phyloP scores from a whole-genome alignment of 2,113 vertebrate genomes.

The Dermatemys mawii region DNA sequence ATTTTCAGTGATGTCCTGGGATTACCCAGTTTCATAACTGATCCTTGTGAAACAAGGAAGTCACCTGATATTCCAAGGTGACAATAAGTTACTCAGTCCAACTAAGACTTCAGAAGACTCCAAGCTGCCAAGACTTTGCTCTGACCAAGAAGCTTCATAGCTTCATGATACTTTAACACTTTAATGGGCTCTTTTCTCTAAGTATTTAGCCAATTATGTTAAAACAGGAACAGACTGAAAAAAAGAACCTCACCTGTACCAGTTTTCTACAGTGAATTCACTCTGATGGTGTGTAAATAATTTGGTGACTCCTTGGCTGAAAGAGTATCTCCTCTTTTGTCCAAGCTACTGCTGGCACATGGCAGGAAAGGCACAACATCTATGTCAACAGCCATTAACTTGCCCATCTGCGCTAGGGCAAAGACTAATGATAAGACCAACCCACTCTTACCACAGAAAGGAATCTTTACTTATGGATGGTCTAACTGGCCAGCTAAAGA shows the following conservation, averaged over 20 bases:
- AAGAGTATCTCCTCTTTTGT: not conserved
- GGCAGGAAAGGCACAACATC: not conserved
- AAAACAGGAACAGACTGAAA: not conserved
- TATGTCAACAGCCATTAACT: not conserved
- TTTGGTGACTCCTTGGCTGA: not conserved
- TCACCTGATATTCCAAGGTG: constrained; percentile 50
- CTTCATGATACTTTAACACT: not conserved
- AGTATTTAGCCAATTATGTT: not conserved
- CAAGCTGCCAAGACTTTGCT: not conserved
- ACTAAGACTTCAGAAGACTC: constrained; percentile 30
- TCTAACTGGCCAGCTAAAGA: not conserved
- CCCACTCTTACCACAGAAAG: not conserved
- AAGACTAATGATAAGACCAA: not conserved
- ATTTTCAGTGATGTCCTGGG: constrained; percentile 62
- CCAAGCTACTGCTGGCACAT: not conserved
- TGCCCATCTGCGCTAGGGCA: not conserved
- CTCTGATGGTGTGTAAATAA: not conserved
- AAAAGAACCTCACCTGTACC: too few relatives aligned
- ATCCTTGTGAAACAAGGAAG: not conserved
- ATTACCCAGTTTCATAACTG: constrained; percentile 49
- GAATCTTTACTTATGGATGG: not conserved
- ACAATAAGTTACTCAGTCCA: constrained; percentile 38
- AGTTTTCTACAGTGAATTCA: not conserved
- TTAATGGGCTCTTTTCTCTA: not conserved
- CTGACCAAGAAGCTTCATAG: not conserved